Percentiles rank a stretch among this genome's conserved stretches.
Conservation (phyloP, 2,113 vertebrate species). For the Trematomus loennbergii region DNA sequence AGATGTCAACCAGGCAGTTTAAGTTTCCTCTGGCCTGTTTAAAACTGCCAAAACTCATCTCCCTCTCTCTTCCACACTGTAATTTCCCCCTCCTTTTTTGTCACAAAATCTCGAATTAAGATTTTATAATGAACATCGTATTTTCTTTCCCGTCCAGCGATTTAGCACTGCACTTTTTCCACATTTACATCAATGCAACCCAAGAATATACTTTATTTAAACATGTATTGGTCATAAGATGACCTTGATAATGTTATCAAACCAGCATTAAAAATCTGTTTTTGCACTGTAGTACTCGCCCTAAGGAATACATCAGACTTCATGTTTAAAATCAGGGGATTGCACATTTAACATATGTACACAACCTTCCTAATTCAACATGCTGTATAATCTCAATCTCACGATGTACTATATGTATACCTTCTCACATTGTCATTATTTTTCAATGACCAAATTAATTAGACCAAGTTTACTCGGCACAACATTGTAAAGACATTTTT, state of each 20-base stretch:
- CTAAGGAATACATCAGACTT: not conserved
- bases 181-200: not conserved
- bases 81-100: not conserved
- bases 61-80: conserved; percentile 16
- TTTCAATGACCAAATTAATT: conserved; percentile 22
- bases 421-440: no score
- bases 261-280: no score
- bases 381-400: no score
- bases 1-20: conserved; percentile 77
- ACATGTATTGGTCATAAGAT: not conserved
- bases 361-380: not conserved
- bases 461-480: conserved; percentile 15
- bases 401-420: no score
- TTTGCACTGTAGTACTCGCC: no score
- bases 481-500: not conserved
- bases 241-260: not conserved
- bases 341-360: not conserved
- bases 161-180: not conserved
- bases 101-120: not conserved
- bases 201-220: not conserved
- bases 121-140: not conserved
- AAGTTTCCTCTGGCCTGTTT: conserved; percentile 76
- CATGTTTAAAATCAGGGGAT: not conserved
- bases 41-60: conserved; percentile 70
- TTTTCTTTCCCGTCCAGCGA: not conserved